Evolutionary conservation across 1,140 invertebrate genomes (phyloP).

Genomic region (Stenopsyche tienmushanensis): DNA sequence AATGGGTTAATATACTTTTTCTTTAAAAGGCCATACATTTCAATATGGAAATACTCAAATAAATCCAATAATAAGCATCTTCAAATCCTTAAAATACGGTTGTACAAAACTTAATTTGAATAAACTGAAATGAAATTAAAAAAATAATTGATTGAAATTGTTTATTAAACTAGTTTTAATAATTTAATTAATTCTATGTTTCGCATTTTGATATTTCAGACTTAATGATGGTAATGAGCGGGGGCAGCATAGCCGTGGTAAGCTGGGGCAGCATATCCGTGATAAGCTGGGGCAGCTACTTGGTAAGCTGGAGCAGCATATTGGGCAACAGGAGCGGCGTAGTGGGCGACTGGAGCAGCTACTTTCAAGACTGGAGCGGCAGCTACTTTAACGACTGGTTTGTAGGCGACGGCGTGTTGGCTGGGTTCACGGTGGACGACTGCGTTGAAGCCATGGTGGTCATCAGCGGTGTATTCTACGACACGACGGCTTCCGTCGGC

Average conservation of each 20-base stretch:
- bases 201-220: too few species aligned
- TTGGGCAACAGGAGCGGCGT: constrained; percentile 46
- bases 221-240: constrained; percentile 21
- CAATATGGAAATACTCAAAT: too few species aligned
- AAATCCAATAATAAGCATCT: too few species aligned
- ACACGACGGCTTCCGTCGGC: constrained; percentile 69
- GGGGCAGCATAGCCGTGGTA: too few species aligned
- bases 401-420: constrained; percentile 49
- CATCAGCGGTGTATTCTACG: constrained; percentile 73
- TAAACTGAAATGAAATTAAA: too few species aligned
- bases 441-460: constrained; percentile 70
- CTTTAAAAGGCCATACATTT: too few species aligned
- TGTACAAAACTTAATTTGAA: too few species aligned
- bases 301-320: neutral
- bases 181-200: too few species aligned
- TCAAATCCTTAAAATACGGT: too few species aligned
- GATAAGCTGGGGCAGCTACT: neutral
- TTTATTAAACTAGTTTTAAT: neutral
- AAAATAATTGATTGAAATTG: too few species aligned
- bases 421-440: constrained; percentile 60
- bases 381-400: constrained; percentile 45
- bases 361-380: constrained; percentile 34
- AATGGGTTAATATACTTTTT: too few species aligned
- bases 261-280: constrained; percentile 17
- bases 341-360: constrained; percentile 43